Conservation (phyloP, 2,113 vertebrate species). For the Ramphastos sulfuratus region DNA sequence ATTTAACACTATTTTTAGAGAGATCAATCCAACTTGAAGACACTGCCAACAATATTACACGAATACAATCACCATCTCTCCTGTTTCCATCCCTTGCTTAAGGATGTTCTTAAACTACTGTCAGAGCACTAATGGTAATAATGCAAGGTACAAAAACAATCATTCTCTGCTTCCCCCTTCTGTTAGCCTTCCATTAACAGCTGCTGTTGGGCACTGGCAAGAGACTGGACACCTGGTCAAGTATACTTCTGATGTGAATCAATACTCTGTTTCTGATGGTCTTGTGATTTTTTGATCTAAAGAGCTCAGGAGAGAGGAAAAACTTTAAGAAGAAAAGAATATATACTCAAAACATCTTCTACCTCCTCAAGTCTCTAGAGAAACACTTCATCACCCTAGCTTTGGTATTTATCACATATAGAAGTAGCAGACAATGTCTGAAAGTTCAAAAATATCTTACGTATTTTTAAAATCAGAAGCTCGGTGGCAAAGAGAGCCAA, state of each 20-base stretch:
- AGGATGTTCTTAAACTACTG: not conserved
- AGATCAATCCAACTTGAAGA: not conserved
- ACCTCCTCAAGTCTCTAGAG: not conserved
- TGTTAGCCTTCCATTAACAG: not conserved
- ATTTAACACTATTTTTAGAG: not conserved
- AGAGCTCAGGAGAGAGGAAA: not conserved
- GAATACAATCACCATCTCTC: not conserved
- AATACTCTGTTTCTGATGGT: not conserved
- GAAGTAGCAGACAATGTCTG: not conserved
- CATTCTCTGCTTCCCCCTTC: not conserved
- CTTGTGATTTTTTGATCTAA: not conserved
- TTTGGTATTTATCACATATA: not conserved
- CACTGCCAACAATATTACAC: not conserved
- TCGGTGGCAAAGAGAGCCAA: not conserved
- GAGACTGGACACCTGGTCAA: not conserved
- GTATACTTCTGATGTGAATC: not conserved
- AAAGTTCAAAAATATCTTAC: not conserved
- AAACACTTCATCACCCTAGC: not conserved
- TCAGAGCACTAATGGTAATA: not conserved
- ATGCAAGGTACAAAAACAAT: not conserved
- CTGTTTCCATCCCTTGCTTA: not conserved
- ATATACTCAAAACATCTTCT: not conserved
- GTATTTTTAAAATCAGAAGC: not conserved
- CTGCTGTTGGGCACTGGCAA: not conserved
- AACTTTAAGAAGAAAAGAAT: not conserved